Percentiles rank a stretch among this genome's conserved stretches.
Evolutionary conservation across 2,113 vertebrate genomes (phyloP).

Genomic region (Pteropus alecto): DNA sequence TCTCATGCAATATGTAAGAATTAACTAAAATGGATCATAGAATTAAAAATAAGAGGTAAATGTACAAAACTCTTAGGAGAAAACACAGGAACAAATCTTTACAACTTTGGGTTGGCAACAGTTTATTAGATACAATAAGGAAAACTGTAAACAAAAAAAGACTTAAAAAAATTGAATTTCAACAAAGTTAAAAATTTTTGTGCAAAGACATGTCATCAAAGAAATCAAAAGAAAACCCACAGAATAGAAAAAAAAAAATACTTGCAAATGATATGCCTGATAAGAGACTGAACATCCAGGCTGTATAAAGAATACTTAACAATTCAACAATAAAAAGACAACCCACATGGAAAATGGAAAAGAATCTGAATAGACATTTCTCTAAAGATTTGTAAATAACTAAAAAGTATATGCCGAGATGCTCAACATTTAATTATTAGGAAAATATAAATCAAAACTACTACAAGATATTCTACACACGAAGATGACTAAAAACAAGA

Average conservation of each 20-base stretch:
- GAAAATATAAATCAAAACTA: neutral
- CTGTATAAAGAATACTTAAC: neutral
- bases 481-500: neutral
- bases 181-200: neutral
- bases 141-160: neutral
- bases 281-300: neutral
- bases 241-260: neutral
- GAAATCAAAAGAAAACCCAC: neutral
- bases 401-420: neutral
- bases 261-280: neutral
- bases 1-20: neutral
- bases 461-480: neutral
- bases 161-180: neutral
- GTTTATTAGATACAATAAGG: neutral
- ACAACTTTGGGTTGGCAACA: neutral
- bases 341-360: neutral
- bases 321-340: neutral
- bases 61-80: neutral
- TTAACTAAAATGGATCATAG: neutral
- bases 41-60: neutral
- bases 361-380: neutral
- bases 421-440: neutral
- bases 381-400: neutral
- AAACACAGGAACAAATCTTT: neutral
- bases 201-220: neutral